Evolutionary conservation across 2,888 invertebrate species (phyloP).

Genomic region (Eutolmus rufibarbis): DNA sequence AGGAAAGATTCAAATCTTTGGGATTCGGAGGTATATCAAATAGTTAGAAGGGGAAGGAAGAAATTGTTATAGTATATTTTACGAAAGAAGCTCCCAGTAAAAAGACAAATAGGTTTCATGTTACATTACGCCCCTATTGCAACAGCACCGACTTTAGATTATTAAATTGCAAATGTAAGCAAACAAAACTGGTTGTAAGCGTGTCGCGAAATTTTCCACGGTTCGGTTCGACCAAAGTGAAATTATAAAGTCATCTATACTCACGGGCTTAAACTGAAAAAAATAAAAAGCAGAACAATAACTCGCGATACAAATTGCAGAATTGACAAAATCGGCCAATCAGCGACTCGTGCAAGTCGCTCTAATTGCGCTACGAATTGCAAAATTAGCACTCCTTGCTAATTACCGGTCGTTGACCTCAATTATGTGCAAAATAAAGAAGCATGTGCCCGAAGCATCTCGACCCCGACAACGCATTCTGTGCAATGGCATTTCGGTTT

Average conservation of each 20-base stretch:
- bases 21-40: neutral
- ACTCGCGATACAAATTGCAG: neutral
- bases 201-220: neutral
- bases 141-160: neutral
- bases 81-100: neutral
- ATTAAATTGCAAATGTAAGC: neutral
- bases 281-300: neutral
- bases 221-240: neutral
- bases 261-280: neutral
- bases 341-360: neutral
- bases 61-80: neutral
- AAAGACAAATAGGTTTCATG: neutral
- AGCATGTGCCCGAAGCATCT: neutral
- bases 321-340: slow-evolving; percentile 14
- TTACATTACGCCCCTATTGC: neutral
- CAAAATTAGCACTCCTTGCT: slow-evolving; percentile 45
- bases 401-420: slow-evolving; percentile 43
- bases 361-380: slow-evolving; percentile 38
- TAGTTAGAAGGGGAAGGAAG: neutral
- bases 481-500: neutral
- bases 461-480: neutral
- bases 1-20: neutral
- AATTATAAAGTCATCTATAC: neutral
- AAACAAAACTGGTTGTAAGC: neutral
- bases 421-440: slow-evolving; percentile 14